Evolutionary conservation across 2,888 invertebrate species (phyloP), one percentile per base, ranked within the genome.

Genomic region (Spisula subtruncata): DNA sequence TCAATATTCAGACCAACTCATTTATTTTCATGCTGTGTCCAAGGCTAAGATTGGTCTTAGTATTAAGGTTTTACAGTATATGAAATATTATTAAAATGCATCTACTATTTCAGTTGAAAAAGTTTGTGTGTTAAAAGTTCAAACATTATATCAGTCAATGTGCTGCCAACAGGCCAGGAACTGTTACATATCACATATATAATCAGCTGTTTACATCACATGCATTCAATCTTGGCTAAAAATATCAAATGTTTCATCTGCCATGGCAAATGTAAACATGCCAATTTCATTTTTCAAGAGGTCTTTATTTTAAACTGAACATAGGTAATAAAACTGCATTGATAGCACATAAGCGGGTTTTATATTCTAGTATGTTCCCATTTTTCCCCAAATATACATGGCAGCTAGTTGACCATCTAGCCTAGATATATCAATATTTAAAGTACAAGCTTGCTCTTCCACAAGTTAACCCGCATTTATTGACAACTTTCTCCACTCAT

Each of bases 261-360:
- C 75, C 75, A 35, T 35, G 75, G 75, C 16, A 75, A 32, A 75
- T 75, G 75, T 75, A 75, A 75, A 75, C 75, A 75, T 75, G 75
- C 75, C 35, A 35, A 75, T 32, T 75, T 75, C 25, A 75, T 75
- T 25, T 75, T 75, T 75, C 75, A 75, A 75, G 32, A 32, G 16
- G 18, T 75, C 35, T 75, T 60, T 10, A 25, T 66, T 60, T n/a
- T n/a, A 1, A 60, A 20, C 60, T 60, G 60, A 60, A 60, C 60
- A n/a, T 60, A 8, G 60, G 60, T 60, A 18, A 60, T n/a, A 60
- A 60, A n/a, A 60, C 20, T 60, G n/a, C 6, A n/a, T 60, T 16
- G 18, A n/a, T 60, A n/a, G n/a, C n/a, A 60, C 18, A 60, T 60
- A 48, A 12, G 8, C 41, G 8, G 41, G 41, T 41, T 41, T 41